Percentiles rank a stretch among this genome's conserved stretches.
Evolutionary conservation across 1,140 invertebrate species (phyloP).

Genomic region (Aphidius ervi): DNA sequence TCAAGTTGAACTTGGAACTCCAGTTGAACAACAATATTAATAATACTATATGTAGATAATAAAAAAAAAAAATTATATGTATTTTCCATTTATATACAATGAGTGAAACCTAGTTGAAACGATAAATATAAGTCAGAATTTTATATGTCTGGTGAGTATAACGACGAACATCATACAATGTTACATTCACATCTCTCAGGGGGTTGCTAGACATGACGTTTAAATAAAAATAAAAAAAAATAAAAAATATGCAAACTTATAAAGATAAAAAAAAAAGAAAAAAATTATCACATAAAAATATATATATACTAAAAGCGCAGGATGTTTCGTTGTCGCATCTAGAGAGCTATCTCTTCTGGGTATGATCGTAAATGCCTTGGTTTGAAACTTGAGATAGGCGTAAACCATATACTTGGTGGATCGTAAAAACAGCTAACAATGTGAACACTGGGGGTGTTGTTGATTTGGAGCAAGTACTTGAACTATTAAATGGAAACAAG

Average conservation of each 20-base stretch:
- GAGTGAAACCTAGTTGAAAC: neutral
- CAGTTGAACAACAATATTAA: no score
- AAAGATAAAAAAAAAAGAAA: no score
- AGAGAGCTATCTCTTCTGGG: slow-evolving; percentile 16
- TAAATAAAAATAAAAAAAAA: no score
- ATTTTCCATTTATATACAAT: slow-evolving; percentile 2
- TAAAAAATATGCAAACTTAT: no score
- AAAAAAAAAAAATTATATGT: neutral
- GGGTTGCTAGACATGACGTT: no score
- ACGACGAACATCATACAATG: neutral
- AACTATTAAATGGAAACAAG: no score
- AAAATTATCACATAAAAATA: no score
- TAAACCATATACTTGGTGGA: slow-evolving; percentile 29
- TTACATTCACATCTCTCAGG: no score
- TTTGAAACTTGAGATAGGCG: slow-evolving; percentile 13
- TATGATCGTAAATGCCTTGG: slow-evolving; percentile 34
- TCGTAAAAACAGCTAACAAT: slow-evolving; percentile 42
- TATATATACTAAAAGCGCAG: slow-evolving; percentile 6
- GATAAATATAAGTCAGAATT: neutral
- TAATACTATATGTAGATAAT: neutral
- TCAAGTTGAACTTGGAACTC: slow-evolving; percentile 2
- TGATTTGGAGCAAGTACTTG: slow-evolving; percentile 9
- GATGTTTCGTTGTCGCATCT: slow-evolving; percentile 31
- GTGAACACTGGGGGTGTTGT: slow-evolving; percentile 25
- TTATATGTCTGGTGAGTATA: neutral